phyloP scores from a whole-genome alignment of 2,113 vertebrate genomes.

The Herpailurus yagouaroundi region DNA sequence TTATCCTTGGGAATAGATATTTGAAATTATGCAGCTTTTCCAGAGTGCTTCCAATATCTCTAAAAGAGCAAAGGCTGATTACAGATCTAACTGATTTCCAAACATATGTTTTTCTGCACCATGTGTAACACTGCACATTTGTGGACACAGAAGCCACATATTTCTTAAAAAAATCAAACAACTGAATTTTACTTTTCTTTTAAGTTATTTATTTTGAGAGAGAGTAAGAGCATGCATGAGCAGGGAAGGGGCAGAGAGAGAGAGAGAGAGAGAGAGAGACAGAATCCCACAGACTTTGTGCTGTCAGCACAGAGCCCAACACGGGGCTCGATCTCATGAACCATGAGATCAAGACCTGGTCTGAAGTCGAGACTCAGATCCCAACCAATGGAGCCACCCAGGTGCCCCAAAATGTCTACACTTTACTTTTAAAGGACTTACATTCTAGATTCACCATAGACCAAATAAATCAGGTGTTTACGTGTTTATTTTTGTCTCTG shows the following conservation, averaged over 20 bases:
- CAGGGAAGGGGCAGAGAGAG: too few species aligned
- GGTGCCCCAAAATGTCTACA: too few species aligned
- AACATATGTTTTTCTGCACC: not conserved
- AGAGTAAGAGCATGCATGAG: too few species aligned
- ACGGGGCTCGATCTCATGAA: too few species aligned
- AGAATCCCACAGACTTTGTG: too few species aligned
- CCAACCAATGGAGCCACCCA: too few species aligned
- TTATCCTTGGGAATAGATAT: not conserved
- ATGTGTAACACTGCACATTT: not conserved
- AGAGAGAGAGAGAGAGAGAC: too few species aligned
- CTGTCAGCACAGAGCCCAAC: too few species aligned
- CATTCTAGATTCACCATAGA: not conserved
- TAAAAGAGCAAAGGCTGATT: not conserved
- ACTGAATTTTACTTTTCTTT: not conserved
- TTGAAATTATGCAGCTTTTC: not conserved
- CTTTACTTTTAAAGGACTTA: not conserved
- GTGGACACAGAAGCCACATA: rapidly evolving
- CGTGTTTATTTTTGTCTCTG: not conserved
- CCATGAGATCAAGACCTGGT: too few species aligned
- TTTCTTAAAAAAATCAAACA: not conserved
- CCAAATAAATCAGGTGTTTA: not conserved
- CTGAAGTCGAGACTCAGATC: too few species aligned
- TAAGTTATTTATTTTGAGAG: too few species aligned
- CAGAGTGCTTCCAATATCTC: not conserved
- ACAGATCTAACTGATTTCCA: not conserved